A percentile compares a stretch with the other conserved stretches of the same genome.
phyloP scores from a whole-genome alignment of 2,888 invertebrate genomes.

The Patella pellucida region DNA sequence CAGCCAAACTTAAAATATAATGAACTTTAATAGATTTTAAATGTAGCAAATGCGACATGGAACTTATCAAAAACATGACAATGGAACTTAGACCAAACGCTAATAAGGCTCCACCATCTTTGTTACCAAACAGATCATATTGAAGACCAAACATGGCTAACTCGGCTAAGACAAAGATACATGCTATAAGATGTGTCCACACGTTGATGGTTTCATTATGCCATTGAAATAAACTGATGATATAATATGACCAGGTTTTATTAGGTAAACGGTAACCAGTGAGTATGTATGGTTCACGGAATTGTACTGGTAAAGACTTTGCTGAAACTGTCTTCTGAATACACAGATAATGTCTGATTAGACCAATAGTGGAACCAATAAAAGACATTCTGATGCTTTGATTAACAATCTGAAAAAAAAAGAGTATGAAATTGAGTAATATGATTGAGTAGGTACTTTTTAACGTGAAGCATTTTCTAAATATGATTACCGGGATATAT shows the following conservation, averaged over 20 bases:
- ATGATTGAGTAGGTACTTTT: too few relatives aligned
- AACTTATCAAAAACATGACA: constrained; percentile 34
- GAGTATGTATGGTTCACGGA: constrained; percentile 24
- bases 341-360: constrained; percentile 7
- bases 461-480: too few relatives aligned
- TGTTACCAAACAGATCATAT: constrained; percentile 19
- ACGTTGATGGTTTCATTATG: constrained; percentile 53
- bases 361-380: not conserved
- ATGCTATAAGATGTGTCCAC: constrained; percentile 47
- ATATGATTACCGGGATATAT: too few relatives aligned
- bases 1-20: constrained; percentile 44
- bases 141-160: not conserved
- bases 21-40: constrained; percentile 43
- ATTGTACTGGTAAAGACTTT: not conserved
- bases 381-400: not conserved
- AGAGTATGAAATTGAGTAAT: not conserved
- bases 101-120: constrained; percentile 26
- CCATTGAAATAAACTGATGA: constrained; percentile 43
- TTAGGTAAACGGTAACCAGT: constrained; percentile 27
- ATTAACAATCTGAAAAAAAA: not conserved
- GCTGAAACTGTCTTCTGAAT: not conserved
- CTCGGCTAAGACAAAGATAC: constrained; percentile 31
- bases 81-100: constrained; percentile 36
- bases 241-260: constrained; percentile 40
- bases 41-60: constrained; percentile 47